These are phyloP conservation scores for Drosophila mimica DNA, from an alignment of 2,888 invertebrate genomes.

Conservation along the genomic window DNA sequence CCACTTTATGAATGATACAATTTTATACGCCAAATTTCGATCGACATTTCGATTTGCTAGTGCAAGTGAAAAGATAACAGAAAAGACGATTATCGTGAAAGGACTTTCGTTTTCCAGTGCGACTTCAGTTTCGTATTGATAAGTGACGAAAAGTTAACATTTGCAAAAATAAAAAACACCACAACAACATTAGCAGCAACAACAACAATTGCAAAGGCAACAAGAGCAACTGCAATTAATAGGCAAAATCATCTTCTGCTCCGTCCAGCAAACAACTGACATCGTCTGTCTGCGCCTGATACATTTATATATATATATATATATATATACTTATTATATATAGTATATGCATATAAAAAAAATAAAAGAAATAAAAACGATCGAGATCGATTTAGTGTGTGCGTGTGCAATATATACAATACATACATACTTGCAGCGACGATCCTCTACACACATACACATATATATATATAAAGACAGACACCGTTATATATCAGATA, in stretches of 20 bases:
- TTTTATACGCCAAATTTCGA: conserved; percentile 11
- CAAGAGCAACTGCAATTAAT: conserved; percentile 38
- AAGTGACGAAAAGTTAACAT: conserved; percentile 44
- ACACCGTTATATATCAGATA: conserved; percentile 29
- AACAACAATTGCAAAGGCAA: conserved; percentile 40
- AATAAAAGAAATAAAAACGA: conserved; percentile 27
- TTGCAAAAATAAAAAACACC: conserved; percentile 35
- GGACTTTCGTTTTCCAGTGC: conserved; percentile 62
- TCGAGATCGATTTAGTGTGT: conserved; percentile 60
- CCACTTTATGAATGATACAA: conserved; percentile 40
- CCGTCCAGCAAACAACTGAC: conserved; percentile 70
- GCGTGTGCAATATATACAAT: conserved; percentile 47
- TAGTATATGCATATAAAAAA: conserved; percentile 14
- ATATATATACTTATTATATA: conserved; percentile 40
- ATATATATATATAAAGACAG: conserved; percentile 29
- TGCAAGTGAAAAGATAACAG: conserved; percentile 28
- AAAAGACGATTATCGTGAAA: conserved; percentile 48
- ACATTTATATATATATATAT: conserved; percentile 33
- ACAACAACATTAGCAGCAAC: conserved; percentile 24
- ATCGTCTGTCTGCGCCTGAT: conserved; percentile 67
- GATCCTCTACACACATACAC: conserved; percentile 70
- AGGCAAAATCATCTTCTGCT: conserved; percentile 33
- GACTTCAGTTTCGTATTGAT: conserved; percentile 16
- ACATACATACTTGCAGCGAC: conserved; percentile 55
- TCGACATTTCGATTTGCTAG: conserved; percentile 20